Percentiles rank a stretch among this genome's conserved stretches.
Evolutionary conservation across 2,797 vertebrate species (phyloP).

Genomic region (Aplochiton taeniatus): DNA sequence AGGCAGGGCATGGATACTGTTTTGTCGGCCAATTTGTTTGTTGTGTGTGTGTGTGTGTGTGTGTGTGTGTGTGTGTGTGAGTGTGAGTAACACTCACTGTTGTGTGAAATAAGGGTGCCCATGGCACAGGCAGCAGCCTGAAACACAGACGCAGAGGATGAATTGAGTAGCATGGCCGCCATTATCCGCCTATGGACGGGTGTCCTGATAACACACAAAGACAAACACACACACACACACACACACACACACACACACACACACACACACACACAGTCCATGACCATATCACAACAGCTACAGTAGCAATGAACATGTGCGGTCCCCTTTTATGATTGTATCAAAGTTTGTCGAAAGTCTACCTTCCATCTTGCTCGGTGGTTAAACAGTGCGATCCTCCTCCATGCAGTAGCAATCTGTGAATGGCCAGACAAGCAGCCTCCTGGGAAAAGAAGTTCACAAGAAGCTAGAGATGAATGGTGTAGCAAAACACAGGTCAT

Average conservation of each 20-base stretch:
- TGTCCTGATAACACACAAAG: slow-evolving; percentile 73
- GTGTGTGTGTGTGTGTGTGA: not conserved
- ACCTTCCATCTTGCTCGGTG: slow-evolving; percentile 87
- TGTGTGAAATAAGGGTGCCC: slow-evolving; percentile 80
- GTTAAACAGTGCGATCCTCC: slow-evolving; percentile 69
- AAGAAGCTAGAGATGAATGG: not conserved
- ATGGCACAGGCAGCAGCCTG: slow-evolving; percentile 86
- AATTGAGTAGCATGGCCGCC: slow-evolving; percentile 90
- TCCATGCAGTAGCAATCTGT: slow-evolving; percentile 87
- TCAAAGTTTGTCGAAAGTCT: slow-evolving; percentile 4
- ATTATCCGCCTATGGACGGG: slow-evolving; percentile 87
- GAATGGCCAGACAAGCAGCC: slow-evolving; percentile 91
- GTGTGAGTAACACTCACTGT: slow-evolving; percentile 72
- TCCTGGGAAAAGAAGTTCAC: slow-evolving; percentile 70
- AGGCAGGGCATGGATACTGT: no score
- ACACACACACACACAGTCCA: slow-evolving; percentile 8
- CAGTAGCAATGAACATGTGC: not conserved
- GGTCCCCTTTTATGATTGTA: not conserved
- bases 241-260: not conserved
- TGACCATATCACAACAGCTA: not conserved
- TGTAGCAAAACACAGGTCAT: not conserved
- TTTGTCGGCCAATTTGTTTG: no score
- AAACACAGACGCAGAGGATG: slow-evolving; percentile 84
- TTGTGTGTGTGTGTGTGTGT: slow-evolving; percentile 11
- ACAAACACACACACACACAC: slow-evolving; percentile 14